Percentiles rank a stretch among this genome's conserved stretches.
Evolutionary conservation across 2,888 invertebrate species (phyloP).

Genomic region (Epirrita christyi): DNA sequence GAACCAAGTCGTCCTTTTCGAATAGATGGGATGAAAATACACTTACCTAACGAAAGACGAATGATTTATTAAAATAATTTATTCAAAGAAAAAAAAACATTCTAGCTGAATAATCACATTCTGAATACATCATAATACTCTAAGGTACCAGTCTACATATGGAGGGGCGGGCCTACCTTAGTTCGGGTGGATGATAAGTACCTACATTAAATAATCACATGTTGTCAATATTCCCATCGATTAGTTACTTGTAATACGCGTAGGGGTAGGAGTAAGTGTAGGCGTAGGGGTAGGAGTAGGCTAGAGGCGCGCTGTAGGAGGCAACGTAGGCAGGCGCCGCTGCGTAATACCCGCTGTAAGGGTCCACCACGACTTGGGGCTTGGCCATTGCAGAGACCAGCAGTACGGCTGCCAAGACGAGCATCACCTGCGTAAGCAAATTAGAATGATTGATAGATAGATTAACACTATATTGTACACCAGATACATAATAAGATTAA

Average conservation of each 20-base stretch:
- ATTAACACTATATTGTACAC: too few relatives aligned
- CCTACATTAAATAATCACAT: not conserved
- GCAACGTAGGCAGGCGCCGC: slow-evolving; percentile 64
- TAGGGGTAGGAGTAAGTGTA: slow-evolving; percentile 67
- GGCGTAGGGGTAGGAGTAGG: slow-evolving; percentile 74
- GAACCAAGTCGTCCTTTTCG: too few relatives aligned
- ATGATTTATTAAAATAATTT: too few relatives aligned
- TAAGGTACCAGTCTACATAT: too few relatives aligned
- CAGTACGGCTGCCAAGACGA: slow-evolving; percentile 57
- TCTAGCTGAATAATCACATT: too few relatives aligned
- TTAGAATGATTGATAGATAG: not conserved
- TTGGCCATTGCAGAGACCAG: slow-evolving; percentile 64
- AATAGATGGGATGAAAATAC: too few relatives aligned
- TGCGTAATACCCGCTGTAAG: slow-evolving; percentile 66
- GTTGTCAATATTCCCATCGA: not conserved
- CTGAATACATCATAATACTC: too few relatives aligned
- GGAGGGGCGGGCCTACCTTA: too few relatives aligned
- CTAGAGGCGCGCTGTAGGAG: slow-evolving; percentile 62
- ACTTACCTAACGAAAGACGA: too few relatives aligned
- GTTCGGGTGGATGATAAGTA: too few relatives aligned
- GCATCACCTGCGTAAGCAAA: slow-evolving; percentile 51
- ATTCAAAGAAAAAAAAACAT: too few relatives aligned
- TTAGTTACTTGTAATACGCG: slow-evolving; percentile 56
- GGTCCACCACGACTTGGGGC: slow-evolving; percentile 71
- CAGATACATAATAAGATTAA: too few relatives aligned